Base-by-base conservation (phyloP, 1,140 invertebrate species). In the Penaeus indicus region DNA sequence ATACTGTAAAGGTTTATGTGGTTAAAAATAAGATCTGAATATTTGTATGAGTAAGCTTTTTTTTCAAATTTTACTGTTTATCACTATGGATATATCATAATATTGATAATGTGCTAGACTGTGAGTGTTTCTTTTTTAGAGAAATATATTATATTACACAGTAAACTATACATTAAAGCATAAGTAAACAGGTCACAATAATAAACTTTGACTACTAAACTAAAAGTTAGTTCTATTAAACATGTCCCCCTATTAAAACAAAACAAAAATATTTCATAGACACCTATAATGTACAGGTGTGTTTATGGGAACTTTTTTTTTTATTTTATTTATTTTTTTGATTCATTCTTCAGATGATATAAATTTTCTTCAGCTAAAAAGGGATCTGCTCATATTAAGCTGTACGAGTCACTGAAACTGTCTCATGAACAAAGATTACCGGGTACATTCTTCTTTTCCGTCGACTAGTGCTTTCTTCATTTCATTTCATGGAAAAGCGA, bases 91-190 rank as follows among this genome's bases (percentile, higher is more conserved):
- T 32, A 75, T 32, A 75, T 21, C 42, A 38, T 75, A 75, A 75
- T 25, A 13, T 75, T 25, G 27, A 75, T 75, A 27, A 32, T 75
- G 42, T 75, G 72, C 72, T 75, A 75, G 72, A 75, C 42, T 75
- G 72, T 75, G 25, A 32, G 72, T 75, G 62, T 27, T 61, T 54
- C 54, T 54, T 54, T 54, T 54, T 54, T 54, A 54, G 54, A 54
- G 54, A 54, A 54, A 54, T 54, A 84, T 84, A 75, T 82, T 82
- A 61, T 47, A 83, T 78, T 78, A 80, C 72, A 64, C 27, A 80
- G 77, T 80, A 80, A 86, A 88, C 78, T 87, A 88, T 88, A 88
- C 86, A 88, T 88, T 88, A 88, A 88, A 88, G 86, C 86, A 80
- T 88, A 88, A 81, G 75, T 64, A 47, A 83, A 88, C 63, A 67